Evolutionary conservation across 2,888 invertebrate genomes (phyloP).

Genomic region (Stictocephala bisonia): DNA sequence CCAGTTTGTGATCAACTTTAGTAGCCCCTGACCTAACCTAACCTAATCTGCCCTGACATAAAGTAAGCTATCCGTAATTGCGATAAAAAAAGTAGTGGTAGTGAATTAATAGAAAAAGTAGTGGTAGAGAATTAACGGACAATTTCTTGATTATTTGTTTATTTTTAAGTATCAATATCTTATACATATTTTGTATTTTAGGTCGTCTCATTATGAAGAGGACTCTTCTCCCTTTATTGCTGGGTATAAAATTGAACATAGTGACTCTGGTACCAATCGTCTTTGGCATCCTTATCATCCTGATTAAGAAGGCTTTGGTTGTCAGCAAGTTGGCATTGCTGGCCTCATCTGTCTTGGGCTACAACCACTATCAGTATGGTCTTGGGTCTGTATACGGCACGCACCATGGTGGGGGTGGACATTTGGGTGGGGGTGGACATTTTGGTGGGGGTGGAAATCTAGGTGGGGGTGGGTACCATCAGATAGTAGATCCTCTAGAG

Average conservation of each 20-base stretch:
- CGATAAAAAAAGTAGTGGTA: too few species aligned
- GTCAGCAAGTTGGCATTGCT: slow-evolving; percentile 80
- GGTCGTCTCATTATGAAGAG: slow-evolving; percentile 78
- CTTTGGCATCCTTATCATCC: slow-evolving; percentile 75
- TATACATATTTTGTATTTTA: slow-evolving; percentile 68
- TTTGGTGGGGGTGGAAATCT: neutral
- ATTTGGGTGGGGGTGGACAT: neutral
- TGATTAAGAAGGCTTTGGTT: slow-evolving; percentile 82
- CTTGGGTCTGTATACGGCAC: too few species aligned
- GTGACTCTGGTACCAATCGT: slow-evolving; percentile 79
- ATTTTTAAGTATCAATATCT: neutral
- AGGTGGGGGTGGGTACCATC: slow-evolving; percentile 55
- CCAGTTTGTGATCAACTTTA: too few species aligned
- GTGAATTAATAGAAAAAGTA: too few species aligned
- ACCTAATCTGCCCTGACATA: too few species aligned
- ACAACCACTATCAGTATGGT: neutral
- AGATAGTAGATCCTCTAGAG: slow-evolving; percentile 12
- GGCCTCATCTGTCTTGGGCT: slow-evolving; percentile 72
- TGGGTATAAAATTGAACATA: slow-evolving; percentile 84
- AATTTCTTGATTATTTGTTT: too few species aligned
- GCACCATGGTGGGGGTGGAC: slow-evolving; percentile 1
- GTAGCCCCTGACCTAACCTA: too few species aligned
- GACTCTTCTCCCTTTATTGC: slow-evolving; percentile 79
- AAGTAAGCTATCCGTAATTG: too few species aligned
- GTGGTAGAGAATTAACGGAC: too few species aligned